These are phyloP conservation scores for Volucella inflata DNA, from an alignment of 2,888 invertebrate genomes.

Conservation along the genomic window DNA sequence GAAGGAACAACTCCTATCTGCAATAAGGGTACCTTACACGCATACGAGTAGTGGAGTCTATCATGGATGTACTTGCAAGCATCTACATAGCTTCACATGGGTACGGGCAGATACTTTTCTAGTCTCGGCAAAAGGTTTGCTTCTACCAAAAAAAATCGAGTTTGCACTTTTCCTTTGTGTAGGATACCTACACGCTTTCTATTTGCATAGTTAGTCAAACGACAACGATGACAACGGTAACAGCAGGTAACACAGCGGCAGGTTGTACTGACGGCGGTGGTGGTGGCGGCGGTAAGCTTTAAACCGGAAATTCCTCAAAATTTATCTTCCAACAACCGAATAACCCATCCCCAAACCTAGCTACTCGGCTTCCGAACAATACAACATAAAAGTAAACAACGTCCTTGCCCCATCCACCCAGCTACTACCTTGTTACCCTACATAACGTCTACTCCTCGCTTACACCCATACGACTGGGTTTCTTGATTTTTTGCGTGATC, in stretches of 20 bases:
- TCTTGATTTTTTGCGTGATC: conserved; percentile 45
- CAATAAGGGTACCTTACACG: conserved; percentile 4
- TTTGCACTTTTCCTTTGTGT: conserved; percentile 54
- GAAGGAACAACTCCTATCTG: conserved; percentile 1
- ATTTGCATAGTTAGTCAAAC: conserved; percentile 50
- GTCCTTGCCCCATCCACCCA: conserved; percentile 15
- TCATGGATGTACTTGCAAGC: conserved; percentile 9
- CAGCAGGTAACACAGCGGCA: background rate
- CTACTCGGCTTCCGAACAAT: conserved; percentile 3
- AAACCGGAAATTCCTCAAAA: conserved; percentile 48
- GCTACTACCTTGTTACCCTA: background rate
- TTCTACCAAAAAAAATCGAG: conserved; percentile 33
- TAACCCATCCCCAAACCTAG: conserved; percentile 16
- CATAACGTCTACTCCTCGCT: too few species aligned
- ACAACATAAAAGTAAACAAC: conserved; percentile 43
- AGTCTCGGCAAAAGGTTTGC: conserved; percentile 21
- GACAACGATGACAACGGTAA: conserved; percentile 6
- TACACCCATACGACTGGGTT: background rate
- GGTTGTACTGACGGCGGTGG: too few species aligned
- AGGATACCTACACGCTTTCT: conserved; percentile 57
- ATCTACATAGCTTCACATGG: conserved; percentile 30
- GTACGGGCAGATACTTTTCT: conserved; percentile 5
- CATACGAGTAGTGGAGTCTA: background rate
- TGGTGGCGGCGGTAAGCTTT: conserved; percentile 32
- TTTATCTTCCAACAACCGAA: conserved; percentile 17